Evolutionary conservation across 2,888 invertebrate genomes (phyloP).

Genomic region (Mesorhabditis spiculigera): DNA sequence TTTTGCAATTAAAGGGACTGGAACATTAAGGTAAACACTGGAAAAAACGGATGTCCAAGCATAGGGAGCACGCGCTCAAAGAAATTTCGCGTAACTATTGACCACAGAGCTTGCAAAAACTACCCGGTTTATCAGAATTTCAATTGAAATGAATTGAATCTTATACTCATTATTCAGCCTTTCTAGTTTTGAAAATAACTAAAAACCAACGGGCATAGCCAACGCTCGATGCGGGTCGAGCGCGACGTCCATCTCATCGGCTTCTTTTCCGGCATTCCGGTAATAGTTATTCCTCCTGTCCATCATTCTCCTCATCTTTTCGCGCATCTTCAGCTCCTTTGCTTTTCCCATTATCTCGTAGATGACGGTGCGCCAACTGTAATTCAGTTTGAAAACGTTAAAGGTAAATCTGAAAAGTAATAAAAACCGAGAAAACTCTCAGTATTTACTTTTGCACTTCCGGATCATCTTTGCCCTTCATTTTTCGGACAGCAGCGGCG

Average conservation of each 20-base stretch:
- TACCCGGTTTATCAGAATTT: no score
- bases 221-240: slow-evolving; percentile 8
- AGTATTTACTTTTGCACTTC: background rate
- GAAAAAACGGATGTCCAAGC: no score
- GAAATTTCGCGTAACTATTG: no score
- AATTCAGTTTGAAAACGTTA: background rate
- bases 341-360: slow-evolving; percentile 29
- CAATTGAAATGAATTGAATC: no score
- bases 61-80: no score
- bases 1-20: no score
- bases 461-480: background rate
- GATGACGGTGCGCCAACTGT: slow-evolving; percentile 33
- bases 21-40: no score
- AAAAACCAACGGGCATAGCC: background rate
- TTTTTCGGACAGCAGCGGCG: background rate
- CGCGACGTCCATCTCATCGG: slow-evolving; percentile 17
- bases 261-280: slow-evolving; percentile 17
- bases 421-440: no score
- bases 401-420: no score
- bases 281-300: slow-evolving; percentile 27
- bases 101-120: no score
- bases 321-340: slow-evolving; percentile 26
- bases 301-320: slow-evolving; percentile 29
- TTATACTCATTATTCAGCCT: no score
- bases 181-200: no score